Evolutionary conservation across 2,888 invertebrate genomes (phyloP).

Genomic region (Hofmannophila pseudospretella): DNA sequence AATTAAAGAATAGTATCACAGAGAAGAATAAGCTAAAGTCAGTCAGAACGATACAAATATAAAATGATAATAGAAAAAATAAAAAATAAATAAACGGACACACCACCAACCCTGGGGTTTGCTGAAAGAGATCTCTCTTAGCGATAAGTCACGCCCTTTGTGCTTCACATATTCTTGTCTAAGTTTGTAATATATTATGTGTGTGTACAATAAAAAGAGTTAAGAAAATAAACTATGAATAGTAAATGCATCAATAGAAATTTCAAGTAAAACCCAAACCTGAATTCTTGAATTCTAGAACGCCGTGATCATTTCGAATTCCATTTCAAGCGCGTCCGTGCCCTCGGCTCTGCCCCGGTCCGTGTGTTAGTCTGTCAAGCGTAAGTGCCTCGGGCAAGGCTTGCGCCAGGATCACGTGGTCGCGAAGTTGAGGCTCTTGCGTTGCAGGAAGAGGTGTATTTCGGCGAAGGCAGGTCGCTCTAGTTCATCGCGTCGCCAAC

Average conservation of each 20-base stretch:
- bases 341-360: neutral
- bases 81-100: slow-evolving; percentile 3
- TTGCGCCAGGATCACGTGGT: slow-evolving; percentile 46
- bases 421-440: slow-evolving; percentile 46
- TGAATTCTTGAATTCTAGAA: too few species aligned
- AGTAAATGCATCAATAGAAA: slow-evolving; percentile 4
- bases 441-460: slow-evolving; percentile 88
- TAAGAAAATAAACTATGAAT: slow-evolving; percentile 1
- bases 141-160: neutral
- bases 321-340: too few species aligned
- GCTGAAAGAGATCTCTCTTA: neutral
- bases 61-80: slow-evolving; percentile 2
- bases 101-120: too few species aligned
- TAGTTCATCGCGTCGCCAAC: slow-evolving; percentile 87
- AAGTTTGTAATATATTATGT: too few species aligned
- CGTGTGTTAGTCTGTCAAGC: slow-evolving; percentile 17
- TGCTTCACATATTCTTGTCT: too few species aligned
- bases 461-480: slow-evolving; percentile 89
- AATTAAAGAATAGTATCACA: slow-evolving; percentile 14
- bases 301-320: too few species aligned
- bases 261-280: slow-evolving; percentile 11
- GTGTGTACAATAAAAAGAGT: too few species aligned
- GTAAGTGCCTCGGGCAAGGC: slow-evolving; percentile 22
- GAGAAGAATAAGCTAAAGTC: slow-evolving; percentile 14
- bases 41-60: slow-evolving; percentile 10